Conservation (phyloP, 2,113 vertebrate species). For the Pangasianodon hypophthalmus region DNA sequence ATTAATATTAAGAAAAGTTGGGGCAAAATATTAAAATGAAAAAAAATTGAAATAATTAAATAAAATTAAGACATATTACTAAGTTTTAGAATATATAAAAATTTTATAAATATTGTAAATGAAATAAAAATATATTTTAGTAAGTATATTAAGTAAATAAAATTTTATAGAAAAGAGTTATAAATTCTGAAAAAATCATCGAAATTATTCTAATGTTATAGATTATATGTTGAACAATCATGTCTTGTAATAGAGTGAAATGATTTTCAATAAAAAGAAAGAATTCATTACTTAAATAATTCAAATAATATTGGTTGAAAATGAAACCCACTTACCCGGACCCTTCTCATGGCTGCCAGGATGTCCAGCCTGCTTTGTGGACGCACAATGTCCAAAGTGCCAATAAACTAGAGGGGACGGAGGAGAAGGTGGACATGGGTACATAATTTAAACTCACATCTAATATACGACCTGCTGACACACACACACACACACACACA, state of each 20-base stretch:
- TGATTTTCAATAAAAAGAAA: neutral
- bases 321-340: conserved; percentile 81
- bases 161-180: neutral
- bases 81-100: neutral
- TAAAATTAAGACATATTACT: neutral
- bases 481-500: neutral
- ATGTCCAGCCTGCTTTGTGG: conserved; percentile 96
- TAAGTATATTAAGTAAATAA: neutral
- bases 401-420: conserved; percentile 82
- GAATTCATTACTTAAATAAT: neutral
- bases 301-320: neutral
- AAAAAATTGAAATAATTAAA: neutral
- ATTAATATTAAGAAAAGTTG: neutral
- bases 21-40: neutral
- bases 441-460: neutral
- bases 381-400: conserved; percentile 91
- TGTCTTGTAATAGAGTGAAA: neutral
- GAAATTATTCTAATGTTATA: neutral
- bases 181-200: neutral
- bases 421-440: conserved; percentile 13
- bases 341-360: conserved; percentile 93
- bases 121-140: neutral
- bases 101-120: neutral
- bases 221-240: neutral
- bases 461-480: neutral